phyloP scores from a whole-genome alignment of 1,140 invertebrate genomes.

The Phenacoccus solenopsis region DNA sequence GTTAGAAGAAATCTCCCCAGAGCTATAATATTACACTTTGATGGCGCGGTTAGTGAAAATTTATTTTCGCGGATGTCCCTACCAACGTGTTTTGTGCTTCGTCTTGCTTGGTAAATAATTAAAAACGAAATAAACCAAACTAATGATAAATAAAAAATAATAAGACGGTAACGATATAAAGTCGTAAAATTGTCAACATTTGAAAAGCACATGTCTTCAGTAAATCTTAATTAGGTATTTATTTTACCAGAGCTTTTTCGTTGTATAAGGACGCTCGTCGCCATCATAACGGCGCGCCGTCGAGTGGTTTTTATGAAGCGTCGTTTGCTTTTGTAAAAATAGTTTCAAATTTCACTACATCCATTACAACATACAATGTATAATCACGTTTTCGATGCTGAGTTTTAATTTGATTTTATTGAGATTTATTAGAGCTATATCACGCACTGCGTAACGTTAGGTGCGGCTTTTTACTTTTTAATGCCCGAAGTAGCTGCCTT shows the following conservation, averaged over 20 bases:
- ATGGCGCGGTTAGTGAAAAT: no score
- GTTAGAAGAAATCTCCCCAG: no score
- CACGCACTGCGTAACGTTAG: not conserved
- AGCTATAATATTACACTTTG: no score
- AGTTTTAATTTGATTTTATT: not conserved
- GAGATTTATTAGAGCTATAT: not conserved
- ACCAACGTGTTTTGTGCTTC: no score
- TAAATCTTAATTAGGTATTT: not conserved
- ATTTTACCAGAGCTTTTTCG: not conserved
- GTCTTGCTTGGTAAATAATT: not conserved
- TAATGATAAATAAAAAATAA: not conserved
- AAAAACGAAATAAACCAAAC: not conserved
- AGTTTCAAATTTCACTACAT: slow-evolving; percentile 3
- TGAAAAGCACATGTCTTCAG: not conserved
- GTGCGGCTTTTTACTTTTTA: no score
- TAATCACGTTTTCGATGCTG: not conserved
- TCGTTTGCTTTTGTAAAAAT: not conserved
- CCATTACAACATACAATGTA: no score
- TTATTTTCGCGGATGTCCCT: no score
- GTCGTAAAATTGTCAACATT: not conserved
- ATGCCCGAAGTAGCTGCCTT: not conserved
- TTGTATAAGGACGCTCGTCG: not conserved
- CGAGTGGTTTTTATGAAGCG: no score
- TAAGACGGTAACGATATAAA: not conserved
- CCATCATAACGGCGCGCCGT: not conserved